Conservation (phyloP, 2,797 vertebrate genomes). For the Melanotaenia trifasciata region DNA sequence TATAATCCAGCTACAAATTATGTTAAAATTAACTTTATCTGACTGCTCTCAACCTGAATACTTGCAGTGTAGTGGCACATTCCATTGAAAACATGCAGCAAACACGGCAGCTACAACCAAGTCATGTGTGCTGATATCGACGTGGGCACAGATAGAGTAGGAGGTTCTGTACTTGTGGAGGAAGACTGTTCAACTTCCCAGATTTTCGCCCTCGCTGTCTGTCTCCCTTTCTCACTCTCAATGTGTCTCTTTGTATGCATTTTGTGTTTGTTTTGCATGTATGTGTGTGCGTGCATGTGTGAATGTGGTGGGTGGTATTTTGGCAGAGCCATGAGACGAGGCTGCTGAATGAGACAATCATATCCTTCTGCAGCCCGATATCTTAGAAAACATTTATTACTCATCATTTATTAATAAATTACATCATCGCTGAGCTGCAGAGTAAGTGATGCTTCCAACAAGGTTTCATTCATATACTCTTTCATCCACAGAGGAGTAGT, state of each 20-base stretch:
- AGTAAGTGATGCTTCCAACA: slow-evolving; percentile 36
- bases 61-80: slow-evolving; percentile 35
- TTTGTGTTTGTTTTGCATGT: slow-evolving; percentile 54
- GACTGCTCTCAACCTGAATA: slow-evolving; percentile 25
- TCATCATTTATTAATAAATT: slow-evolving; percentile 76
- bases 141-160: slow-evolving; percentile 71
- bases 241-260: slow-evolving; percentile 59
- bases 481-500: slow-evolving; percentile 40
- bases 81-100: slow-evolving; percentile 39
- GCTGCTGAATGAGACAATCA: slow-evolving; percentile 74
- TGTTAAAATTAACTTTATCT: slow-evolving; percentile 22
- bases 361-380: slow-evolving; percentile 56
- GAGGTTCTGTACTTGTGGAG: slow-evolving; percentile 78
- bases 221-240: slow-evolving; percentile 66
- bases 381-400: slow-evolving; percentile 67
- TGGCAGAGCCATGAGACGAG: slow-evolving; percentile 70
- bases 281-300: slow-evolving; percentile 39
- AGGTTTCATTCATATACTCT: slow-evolving; percentile 61
- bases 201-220: slow-evolving; percentile 70
- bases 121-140: slow-evolving; percentile 65
- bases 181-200: slow-evolving; percentile 69
- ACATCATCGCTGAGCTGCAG: slow-evolving; percentile 59
- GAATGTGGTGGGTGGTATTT: slow-evolving; percentile 67
- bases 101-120: slow-evolving; percentile 60
- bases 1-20: not conserved